phyloP scores from a whole-genome alignment of 2,888 invertebrate species.

The Drosophila cognata region DNA sequence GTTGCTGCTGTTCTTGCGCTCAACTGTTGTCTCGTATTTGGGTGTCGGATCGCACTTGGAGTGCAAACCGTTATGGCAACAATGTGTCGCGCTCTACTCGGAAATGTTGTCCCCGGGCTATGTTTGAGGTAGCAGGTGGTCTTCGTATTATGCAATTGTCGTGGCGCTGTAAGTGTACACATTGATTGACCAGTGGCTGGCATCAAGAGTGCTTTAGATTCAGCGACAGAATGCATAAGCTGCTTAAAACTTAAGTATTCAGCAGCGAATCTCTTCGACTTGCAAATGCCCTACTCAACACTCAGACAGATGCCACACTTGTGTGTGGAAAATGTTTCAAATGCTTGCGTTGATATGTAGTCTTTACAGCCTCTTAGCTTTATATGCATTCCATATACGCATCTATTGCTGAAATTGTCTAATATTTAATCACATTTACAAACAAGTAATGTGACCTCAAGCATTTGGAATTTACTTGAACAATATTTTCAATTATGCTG shows the following conservation, averaged over 20 bases:
- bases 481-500: too few relatives aligned
- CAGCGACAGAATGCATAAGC: neutral
- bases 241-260: neutral
- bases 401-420: neutral
- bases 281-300: neutral
- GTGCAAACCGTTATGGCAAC: conserved; percentile 65
- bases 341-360: neutral
- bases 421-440: neutral
- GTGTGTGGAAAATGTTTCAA: neutral
- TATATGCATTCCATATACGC: neutral
- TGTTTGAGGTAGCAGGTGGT: neutral
- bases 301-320: neutral
- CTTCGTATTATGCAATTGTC: conserved; percentile 2
- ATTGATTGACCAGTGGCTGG: conserved; percentile 7
- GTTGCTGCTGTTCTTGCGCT: conserved; percentile 29
- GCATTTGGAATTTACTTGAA: neutral
- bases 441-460: neutral
- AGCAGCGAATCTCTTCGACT: neutral
- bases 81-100: conserved; percentile 26
- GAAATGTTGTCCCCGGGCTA: conserved; percentile 1
- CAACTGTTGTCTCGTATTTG: conserved; percentile 36
- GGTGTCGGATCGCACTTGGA: conserved; percentile 43
- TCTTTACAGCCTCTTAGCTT: neutral
- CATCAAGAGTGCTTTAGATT: neutral
- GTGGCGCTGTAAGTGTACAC: conserved; percentile 3